Evolutionary conservation across 2,797 vertebrate species (phyloP).

Genomic region (Intellagama lesueurii): DNA sequence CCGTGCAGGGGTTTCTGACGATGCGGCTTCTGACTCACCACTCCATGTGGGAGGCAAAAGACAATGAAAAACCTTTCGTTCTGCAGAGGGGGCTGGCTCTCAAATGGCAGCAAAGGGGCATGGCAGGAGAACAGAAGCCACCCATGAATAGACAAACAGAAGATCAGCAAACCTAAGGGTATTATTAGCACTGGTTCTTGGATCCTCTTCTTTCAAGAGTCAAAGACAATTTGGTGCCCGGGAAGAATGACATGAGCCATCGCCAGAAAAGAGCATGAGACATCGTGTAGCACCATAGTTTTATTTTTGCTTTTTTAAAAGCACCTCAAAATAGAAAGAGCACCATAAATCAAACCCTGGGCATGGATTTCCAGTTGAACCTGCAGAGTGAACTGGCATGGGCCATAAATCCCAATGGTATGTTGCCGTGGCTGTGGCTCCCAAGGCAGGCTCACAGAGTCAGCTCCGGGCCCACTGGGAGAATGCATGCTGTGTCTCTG

Average conservation of each 20-base stretch:
- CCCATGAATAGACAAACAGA: background rate
- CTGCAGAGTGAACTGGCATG: constrained; percentile 36
- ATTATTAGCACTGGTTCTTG: background rate
- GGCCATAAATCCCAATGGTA: constrained; percentile 44
- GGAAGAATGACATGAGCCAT: background rate
- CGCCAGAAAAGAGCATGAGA: constrained; percentile 11
- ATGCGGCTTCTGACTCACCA: background rate
- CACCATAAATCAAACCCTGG: constrained; percentile 28
- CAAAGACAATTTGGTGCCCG: background rate
- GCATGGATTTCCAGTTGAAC: constrained; percentile 25
- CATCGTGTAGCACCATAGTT: constrained; percentile 62
- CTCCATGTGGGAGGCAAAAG: background rate
- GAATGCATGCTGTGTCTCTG: constrained; percentile 50
- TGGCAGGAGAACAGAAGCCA: background rate
- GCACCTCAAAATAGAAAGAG: constrained; percentile 51
- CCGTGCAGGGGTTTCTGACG: background rate
- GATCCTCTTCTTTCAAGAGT: background rate
- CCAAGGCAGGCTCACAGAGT: constrained; percentile 19
- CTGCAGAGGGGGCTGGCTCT: background rate
- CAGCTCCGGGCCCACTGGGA: constrained; percentile 31
- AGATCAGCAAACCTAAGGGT: background rate
- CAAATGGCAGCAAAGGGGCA: background rate
- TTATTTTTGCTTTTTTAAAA: constrained; percentile 34
- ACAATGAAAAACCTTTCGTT: background rate
- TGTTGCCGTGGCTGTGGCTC: background rate